Conservation (phyloP, 2,113 vertebrate genomes). For the Pyrgilauda ruficollis region DNA sequence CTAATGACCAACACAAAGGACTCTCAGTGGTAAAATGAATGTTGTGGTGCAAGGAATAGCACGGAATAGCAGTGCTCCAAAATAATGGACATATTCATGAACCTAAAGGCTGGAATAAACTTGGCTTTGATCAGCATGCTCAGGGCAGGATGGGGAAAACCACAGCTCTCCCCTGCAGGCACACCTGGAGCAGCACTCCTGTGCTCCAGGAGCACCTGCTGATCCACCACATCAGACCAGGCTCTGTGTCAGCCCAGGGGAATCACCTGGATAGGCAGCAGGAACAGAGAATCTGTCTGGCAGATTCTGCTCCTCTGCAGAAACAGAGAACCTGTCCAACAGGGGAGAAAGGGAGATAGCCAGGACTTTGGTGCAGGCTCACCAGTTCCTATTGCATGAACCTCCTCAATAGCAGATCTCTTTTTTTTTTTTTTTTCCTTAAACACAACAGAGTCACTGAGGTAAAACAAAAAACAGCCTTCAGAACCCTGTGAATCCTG, state of each 20-base stretch:
- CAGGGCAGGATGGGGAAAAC: not conserved
- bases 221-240: not conserved
- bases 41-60: not conserved
- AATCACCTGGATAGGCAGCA: not conserved
- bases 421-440: not conserved
- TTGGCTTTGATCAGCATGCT: not conserved
- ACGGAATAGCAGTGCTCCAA: slow-evolving; percentile 1
- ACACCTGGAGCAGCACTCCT: not conserved
- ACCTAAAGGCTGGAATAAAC: slow-evolving; percentile 40
- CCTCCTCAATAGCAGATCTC: not conserved
- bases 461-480: not conserved
- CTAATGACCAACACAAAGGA: not conserved
- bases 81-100: slow-evolving; percentile 9
- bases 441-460: not conserved
- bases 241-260: not conserved
- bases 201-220: slow-evolving; percentile 4
- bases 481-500: not conserved
- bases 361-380: not conserved
- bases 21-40: not conserved
- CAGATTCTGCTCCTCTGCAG: not conserved
- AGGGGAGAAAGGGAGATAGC: not conserved
- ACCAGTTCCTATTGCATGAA: not conserved
- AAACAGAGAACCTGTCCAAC: not conserved
- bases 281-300: not conserved
- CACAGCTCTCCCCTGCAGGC: not conserved